These are phyloP conservation scores for Suillia variegata DNA, from an alignment of 2,888 invertebrate genomes.

Conservation along the genomic window DNA sequence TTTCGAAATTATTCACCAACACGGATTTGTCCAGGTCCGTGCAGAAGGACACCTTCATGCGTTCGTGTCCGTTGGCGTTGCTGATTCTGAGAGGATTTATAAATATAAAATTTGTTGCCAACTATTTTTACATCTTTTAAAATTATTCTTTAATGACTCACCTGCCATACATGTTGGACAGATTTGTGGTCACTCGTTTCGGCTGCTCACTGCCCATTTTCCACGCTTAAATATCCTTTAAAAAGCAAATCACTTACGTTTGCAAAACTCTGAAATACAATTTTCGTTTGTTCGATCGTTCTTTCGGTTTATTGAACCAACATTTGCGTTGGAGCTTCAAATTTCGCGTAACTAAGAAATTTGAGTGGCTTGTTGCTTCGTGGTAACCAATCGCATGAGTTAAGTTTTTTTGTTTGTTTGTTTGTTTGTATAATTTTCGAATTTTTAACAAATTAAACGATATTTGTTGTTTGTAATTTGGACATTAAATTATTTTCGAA, in stretches of 20 bases:
- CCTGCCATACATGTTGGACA: background rate
- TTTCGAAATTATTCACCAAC: constrained; percentile 88
- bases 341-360: background rate
- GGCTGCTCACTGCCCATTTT: background rate
- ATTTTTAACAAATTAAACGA: no score
- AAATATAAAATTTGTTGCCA: no score
- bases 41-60: constrained; percentile 50
- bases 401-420: no score
- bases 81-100: background rate
- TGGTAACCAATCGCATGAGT: no score
- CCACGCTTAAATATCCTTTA: background rate
- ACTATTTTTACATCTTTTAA: no score
- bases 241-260: background rate
- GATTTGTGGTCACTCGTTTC: background rate
- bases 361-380: no score
- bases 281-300: background rate
- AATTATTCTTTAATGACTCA: background rate
- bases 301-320: background rate
- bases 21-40: constrained; percentile 86
- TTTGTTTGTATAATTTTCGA: no score
- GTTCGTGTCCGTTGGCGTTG: background rate
- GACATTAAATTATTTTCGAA: no score
- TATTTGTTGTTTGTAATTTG: no score
- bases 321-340: background rate
- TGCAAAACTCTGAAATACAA: background rate